Base-by-base conservation (phyloP, 2,888 invertebrate genomes). In the Diploptera punctata region DNA sequence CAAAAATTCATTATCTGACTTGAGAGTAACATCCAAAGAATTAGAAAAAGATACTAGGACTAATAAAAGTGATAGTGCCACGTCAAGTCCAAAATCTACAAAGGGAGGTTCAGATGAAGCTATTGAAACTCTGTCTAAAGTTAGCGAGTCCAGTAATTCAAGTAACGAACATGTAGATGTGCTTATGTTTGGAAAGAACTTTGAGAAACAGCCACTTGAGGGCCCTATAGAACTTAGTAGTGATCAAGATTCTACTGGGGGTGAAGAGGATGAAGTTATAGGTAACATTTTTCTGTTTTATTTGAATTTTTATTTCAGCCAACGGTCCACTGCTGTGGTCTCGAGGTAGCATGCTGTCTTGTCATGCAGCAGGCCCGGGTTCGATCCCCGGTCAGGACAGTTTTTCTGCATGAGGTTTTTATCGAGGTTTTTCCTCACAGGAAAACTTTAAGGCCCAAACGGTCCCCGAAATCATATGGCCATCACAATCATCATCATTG, bases 221-320 rank as follows among this genome's bases (percentile, higher is more conserved):
- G 83, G 82, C 62, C 81, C 83, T 68, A 82, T 87, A 75, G 86
- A 86, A 79, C 80, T 87, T 68, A 86, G 86, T 77, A 87, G 93
- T 9, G 94, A 93, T 83, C 93, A 93, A 79, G 94, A 94, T 80
- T 94, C 93, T 0, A 93, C 93, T 0, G 93, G 92, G 73, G 93
- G 93, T 0, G 94, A 93, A 78, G 87, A 87, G 3, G 91, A 91
- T 73, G 86, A 87, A 38, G 47, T 61, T 61, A 82, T 86, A 73
- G 86, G 82, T 79, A 82, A 83, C 29, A 33, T 33, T 7, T 7
- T n/a, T n/a, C n/a, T n/a, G n/a, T n/a, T n/a, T n/a, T n/a, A n/a
- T n/a, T n/a, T n/a, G n/a, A n/a, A n/a, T n/a, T n/a, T n/a, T n/a
- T n/a, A n/a, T n/a, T n/a, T n/a, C n/a, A n/a, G n/a, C n/a, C n/a